Conservation (phyloP, 1,140 invertebrate genomes). For the Paraescarpia echinospica region DNA sequence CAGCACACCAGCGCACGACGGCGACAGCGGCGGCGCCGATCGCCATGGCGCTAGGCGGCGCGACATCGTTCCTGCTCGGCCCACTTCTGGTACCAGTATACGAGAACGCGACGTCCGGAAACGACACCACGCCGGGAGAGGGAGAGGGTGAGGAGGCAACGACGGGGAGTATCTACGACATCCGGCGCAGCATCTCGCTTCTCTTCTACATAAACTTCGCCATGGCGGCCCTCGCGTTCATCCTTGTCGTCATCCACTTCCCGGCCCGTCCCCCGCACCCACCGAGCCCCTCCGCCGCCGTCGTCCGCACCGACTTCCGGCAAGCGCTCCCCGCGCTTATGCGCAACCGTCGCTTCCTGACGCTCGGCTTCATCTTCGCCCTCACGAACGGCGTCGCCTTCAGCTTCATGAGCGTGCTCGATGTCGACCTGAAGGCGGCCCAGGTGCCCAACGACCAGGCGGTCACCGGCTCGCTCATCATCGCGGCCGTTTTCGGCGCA, state of each 20-base stretch:
- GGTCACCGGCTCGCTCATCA: neutral
- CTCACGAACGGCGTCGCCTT: neutral
- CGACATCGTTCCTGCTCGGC: neutral
- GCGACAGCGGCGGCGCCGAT: neutral
- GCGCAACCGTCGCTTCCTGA: neutral
- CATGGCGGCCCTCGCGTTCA: conserved; percentile 4
- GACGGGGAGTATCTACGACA: neutral
- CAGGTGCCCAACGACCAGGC: neutral
- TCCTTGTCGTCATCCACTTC: conserved; percentile 29
- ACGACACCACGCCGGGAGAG: neutral
- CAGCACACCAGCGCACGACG: conserved; percentile 10
- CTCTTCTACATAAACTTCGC: conserved; percentile 1
- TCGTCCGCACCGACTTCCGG: neutral
- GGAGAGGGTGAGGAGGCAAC: no score
- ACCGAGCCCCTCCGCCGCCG: conserved; percentile 10
- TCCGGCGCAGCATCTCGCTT: neutral
- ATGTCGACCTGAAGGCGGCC: neutral
- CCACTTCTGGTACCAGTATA: neutral
- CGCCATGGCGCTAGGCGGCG: neutral
- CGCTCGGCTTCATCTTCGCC: neutral
- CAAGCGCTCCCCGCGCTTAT: neutral
- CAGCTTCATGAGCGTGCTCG: neutral
- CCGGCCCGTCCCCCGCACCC: conserved; percentile 7
- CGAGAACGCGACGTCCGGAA: neutral
- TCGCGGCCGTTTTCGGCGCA: neutral